Conservation (phyloP, 2,888 invertebrate genomes). For the Chrysodeixis includens region DNA sequence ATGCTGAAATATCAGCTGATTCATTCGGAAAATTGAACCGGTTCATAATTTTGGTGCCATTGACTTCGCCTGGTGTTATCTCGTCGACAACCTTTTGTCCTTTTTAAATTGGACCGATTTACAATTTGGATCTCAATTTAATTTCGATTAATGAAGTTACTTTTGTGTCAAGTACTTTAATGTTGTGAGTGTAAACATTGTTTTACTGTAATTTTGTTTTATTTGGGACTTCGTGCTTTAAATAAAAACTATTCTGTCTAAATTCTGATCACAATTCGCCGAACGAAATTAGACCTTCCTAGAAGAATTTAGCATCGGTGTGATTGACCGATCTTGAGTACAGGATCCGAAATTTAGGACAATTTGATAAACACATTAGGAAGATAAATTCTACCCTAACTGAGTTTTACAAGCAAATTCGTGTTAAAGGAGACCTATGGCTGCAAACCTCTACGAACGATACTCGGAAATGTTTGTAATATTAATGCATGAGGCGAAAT, state of each 20-base stretch:
- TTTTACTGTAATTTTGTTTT: too few species aligned
- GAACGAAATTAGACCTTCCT: too few species aligned
- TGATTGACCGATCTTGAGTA: too few species aligned
- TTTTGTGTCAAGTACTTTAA: neutral
- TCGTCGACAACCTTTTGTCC: neutral
- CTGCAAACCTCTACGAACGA: neutral
- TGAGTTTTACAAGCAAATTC: too few species aligned
- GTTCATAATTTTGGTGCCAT: slow-evolving; percentile 28
- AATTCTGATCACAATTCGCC: too few species aligned
- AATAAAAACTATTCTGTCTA: too few species aligned
- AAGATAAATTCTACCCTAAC: too few species aligned
- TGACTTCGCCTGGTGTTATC: neutral
- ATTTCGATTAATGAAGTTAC: neutral
- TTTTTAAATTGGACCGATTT: neutral
- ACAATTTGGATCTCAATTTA: neutral
- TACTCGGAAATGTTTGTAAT: neutral
- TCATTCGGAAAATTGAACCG: slow-evolving; percentile 34
- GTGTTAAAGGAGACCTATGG: neutral
- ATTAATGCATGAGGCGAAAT: neutral
- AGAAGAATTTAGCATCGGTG: too few species aligned
- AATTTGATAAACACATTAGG: too few species aligned
- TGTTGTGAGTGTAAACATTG: too few species aligned
- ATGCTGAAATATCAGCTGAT: slow-evolving; percentile 34
- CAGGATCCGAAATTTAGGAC: too few species aligned
- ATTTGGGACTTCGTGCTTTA: too few species aligned